Conservation (phyloP, 2,888 invertebrate species). For the Galeruca laticollis region DNA sequence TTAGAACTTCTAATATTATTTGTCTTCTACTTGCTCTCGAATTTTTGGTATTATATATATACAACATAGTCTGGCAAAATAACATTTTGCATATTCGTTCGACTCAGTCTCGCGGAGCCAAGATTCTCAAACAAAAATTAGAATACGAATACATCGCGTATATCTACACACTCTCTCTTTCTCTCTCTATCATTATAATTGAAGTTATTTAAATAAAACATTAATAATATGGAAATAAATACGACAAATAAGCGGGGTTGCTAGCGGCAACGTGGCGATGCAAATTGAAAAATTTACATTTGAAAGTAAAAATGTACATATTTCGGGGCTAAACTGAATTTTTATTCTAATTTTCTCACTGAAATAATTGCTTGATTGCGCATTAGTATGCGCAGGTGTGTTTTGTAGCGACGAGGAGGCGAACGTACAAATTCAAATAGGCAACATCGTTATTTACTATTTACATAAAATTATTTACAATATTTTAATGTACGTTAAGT, state of each 20-base stretch:
- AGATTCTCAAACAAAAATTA: too few relatives aligned
- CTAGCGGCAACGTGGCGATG: conserved; percentile 37
- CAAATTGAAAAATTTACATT: conserved; percentile 42
- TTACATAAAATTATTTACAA: conserved; percentile 24
- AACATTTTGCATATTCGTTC: too few relatives aligned
- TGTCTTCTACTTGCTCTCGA: too few relatives aligned
- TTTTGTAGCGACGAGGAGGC: conserved; percentile 19
- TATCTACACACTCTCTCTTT: not conserved
- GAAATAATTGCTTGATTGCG: conserved; percentile 38
- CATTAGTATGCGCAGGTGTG: conserved; percentile 41
- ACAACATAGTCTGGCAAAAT: too few relatives aligned
- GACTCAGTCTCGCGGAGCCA: too few relatives aligned
- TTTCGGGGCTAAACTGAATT: conserved; percentile 39
- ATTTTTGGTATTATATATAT: too few relatives aligned
- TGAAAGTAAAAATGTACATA: conserved; percentile 43
- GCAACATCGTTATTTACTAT: conserved; percentile 19
- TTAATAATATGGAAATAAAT: conserved; percentile 41
- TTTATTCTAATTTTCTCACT: conserved; percentile 37
- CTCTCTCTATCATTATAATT: conserved; percentile 22
- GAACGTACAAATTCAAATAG: conserved; percentile 17
- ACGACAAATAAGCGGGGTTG: conserved; percentile 37
- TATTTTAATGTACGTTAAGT: conserved; percentile 1
- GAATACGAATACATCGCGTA: not conserved
- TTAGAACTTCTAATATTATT: too few relatives aligned
- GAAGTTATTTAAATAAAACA: conserved; percentile 40